Evolutionary conservation across 64 coral and sea anemone genomes (phyloP), one percentile per base, ranked within the genome.

Genomic region (Montipora efflorescens): DNA sequence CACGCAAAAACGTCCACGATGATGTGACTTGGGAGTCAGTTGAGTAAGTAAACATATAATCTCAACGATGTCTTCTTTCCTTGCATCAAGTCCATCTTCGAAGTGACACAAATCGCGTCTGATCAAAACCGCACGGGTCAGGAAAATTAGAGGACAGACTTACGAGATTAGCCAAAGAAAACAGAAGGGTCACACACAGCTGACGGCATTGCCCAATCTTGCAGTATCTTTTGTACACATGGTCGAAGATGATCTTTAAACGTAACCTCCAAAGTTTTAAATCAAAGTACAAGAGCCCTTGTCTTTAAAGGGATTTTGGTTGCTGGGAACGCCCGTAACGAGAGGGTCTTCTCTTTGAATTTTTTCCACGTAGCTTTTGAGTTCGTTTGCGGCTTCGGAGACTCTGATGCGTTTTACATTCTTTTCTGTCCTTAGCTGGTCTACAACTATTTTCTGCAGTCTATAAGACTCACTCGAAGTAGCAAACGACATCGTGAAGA

Each of bases 221-320:
- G 36, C 36, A 36, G 36, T 36, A 71, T 82, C 22, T 10, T 48
- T 49, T 57, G 44, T 84, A 67, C 82, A 47, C 66, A 49, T 8
- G 82, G 49, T 52, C 52, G 36, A 14, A 3, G 81, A 19, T 84
- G 81, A 84, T 77, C 52, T 77, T 19, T 78, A 36, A 7, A 22
- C 50, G 59, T 4, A 22, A 2, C 36, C 36, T 36, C 36, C 36
- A 51, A n/a, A 64, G 51, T 67, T 77, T 73, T 78, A 89, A 50
- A 89, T 61, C 57, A 89, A 78, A 76, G 74, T 89, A 78, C 87
- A 89, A 59, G 50, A 44, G 52, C 72, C 43, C 47, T 51, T 77
- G 7, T 89, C 87, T 76, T 79, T 76, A 48, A 89, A 89, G n/a
- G 87, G 87, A 50, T 89, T 89, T 77, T 89, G 72, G 22, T 79